phyloP scores from a whole-genome alignment of 2,888 invertebrate genomes.

The Hemaris fuciformis region DNA sequence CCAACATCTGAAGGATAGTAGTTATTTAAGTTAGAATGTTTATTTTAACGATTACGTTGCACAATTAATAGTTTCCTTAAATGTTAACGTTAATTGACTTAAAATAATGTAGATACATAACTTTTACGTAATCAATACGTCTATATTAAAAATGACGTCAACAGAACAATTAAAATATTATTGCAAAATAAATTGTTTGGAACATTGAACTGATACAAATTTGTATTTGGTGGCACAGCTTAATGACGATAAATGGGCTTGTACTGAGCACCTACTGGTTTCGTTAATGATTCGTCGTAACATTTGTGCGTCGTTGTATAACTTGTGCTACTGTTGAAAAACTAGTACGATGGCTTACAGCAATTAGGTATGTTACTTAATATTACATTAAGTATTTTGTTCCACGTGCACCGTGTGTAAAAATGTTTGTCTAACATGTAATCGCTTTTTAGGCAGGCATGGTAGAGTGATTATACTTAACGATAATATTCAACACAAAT shows the following conservation, averaged over 20 bases:
- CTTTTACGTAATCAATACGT: too few species aligned
- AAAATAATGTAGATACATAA: too few species aligned
- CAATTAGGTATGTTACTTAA: conserved; percentile 15
- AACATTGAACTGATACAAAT: background rate
- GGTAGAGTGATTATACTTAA: too few species aligned
- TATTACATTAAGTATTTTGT: conserved; percentile 11
- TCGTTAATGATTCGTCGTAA: conserved; percentile 22
- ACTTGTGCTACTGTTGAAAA: conserved; percentile 17
- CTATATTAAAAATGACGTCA: background rate
- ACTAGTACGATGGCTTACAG: conserved; percentile 6
- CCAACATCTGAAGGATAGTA: too few species aligned
- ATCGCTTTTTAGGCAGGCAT: background rate
- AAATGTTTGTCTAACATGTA: background rate
- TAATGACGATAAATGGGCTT: conserved; percentile 20
- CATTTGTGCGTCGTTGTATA: conserved; percentile 14
- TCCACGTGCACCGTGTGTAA: background rate
- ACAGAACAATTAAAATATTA: background rate
- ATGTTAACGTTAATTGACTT: too few species aligned
- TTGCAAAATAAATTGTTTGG: background rate
- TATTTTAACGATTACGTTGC: too few species aligned
- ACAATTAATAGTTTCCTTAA: too few species aligned
- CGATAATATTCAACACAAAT: too few species aligned
- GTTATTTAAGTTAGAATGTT: too few species aligned
- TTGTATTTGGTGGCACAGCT: background rate
- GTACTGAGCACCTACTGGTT: conserved; percentile 16